Conservation (phyloP, 2,797 vertebrate species). For the Chrysocyon brachyurus region DNA sequence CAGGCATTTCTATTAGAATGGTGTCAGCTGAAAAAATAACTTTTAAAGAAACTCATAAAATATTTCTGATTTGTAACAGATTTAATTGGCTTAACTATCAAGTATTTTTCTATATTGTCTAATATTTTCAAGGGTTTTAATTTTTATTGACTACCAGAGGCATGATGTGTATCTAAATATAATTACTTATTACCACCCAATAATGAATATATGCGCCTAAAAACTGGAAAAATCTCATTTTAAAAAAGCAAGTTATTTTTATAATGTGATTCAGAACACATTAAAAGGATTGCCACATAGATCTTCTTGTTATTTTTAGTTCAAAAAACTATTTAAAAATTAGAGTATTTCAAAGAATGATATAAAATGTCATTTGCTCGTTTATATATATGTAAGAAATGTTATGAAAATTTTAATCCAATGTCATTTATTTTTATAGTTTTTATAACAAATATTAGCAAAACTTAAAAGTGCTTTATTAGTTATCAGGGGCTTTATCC, state of each 20-base stretch:
- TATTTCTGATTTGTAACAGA: slow-evolving; percentile 44
- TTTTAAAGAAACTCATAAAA: slow-evolving; percentile 55
- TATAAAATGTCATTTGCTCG: slow-evolving; percentile 2
- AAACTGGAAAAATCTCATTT: not conserved
- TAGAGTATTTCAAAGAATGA: not conserved
- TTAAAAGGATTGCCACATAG: not conserved
- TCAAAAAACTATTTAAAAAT: slow-evolving; percentile 49
- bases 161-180: not conserved
- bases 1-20: slow-evolving; percentile 62
- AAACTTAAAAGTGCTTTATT: not conserved
- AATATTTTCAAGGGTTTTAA: slow-evolving; percentile 41
- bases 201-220: slow-evolving; percentile 44
- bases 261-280: not conserved
- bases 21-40: slow-evolving; percentile 26
- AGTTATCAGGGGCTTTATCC: not conserved
- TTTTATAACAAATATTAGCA: not conserved
- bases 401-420: not conserved
- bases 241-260: not conserved
- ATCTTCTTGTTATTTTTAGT: not conserved
- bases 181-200: not conserved
- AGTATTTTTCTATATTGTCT: slow-evolving; percentile 48
- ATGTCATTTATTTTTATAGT: not conserved
- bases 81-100: slow-evolving; percentile 38
- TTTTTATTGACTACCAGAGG: slow-evolving; percentile 51
- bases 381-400: not conserved